phyloP scores from a whole-genome alignment of 2,113 vertebrate species.

The Elephas maximus region DNA sequence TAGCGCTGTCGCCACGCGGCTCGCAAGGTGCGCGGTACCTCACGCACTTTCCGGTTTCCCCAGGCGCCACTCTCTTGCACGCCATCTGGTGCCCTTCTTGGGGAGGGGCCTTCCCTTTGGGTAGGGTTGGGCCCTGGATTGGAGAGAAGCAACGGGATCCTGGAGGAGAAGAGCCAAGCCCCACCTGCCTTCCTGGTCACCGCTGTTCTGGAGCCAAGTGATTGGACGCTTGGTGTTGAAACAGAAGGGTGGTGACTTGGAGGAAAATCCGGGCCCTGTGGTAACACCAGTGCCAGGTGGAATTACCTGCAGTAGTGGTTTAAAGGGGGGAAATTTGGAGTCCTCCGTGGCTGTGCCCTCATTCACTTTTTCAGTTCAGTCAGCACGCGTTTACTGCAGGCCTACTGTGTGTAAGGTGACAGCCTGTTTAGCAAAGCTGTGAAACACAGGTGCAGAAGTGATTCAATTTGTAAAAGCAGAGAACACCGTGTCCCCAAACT shows the following conservation, averaged over 20 bases:
- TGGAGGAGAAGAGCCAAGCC: constrained; percentile 40
- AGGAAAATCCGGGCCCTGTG: constrained; percentile 11
- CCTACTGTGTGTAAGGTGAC: background rate
- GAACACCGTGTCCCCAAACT: background rate
- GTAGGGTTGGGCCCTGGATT: constrained; percentile 21
- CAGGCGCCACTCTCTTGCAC: background rate
- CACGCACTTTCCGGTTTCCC: background rate
- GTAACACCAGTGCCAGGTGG: background rate
- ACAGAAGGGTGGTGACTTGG: background rate
- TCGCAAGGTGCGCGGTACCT: background rate
- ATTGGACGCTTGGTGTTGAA: constrained; percentile 57
- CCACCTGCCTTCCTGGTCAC: constrained; percentile 67
- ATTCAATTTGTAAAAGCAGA: background rate
- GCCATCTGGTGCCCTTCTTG: constrained; percentile 58
- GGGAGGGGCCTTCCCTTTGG: constrained; percentile 35
- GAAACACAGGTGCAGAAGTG: background rate
- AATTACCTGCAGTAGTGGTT: background rate
- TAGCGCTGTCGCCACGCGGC: background rate
- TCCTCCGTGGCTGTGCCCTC: background rate
- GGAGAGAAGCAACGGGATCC: constrained; percentile 34
- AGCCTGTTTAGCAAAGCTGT: background rate
- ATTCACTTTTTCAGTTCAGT: background rate
- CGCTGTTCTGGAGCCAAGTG: constrained; percentile 48
- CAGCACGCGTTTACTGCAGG: background rate
- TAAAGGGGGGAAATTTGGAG: background rate